Conservation (phyloP, 2,113 vertebrate species). For the Indicator maculatus region DNA sequence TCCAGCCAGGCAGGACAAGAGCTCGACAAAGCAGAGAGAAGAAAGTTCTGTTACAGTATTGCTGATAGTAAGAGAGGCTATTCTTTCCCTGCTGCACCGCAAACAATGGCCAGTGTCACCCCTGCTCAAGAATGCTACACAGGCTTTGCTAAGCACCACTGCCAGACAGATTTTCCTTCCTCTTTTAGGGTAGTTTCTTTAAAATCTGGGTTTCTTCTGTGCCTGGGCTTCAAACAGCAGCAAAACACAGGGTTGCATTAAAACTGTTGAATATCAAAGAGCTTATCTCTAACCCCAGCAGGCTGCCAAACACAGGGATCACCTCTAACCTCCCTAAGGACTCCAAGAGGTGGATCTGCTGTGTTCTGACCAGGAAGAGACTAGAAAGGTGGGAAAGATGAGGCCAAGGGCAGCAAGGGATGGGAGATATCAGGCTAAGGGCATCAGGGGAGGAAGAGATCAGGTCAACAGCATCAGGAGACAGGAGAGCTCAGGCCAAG, state of each 20-base stretch:
- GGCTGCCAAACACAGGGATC: neutral
- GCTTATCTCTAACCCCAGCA: neutral
- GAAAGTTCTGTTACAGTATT: neutral
- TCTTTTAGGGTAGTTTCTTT: neutral
- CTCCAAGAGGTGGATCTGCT: neutral
- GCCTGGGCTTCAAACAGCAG: neutral
- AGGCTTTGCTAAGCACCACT: neutral
- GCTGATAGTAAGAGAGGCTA: neutral
- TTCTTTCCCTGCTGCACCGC: neutral
- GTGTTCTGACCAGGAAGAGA: neutral
- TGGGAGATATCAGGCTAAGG: rapidly evolving
- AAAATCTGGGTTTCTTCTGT: neutral
- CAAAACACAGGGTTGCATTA: neutral
- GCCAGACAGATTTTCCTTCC: neutral
- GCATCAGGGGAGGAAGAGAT: neutral
- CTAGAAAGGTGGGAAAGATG: neutral
- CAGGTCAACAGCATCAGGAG: no score
- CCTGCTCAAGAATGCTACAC: neutral
- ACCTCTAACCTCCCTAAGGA: neutral
- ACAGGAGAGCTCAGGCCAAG: no score
- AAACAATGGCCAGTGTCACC: neutral
- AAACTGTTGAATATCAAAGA: neutral
- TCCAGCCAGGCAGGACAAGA: neutral
- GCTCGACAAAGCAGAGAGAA: neutral
- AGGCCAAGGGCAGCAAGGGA: rapidly evolving